A percentile compares a stretch with the other conserved stretches of the same genome.
phyloP scores from a whole-genome alignment of 2,113 vertebrate genomes.

The Cathartes aura region DNA sequence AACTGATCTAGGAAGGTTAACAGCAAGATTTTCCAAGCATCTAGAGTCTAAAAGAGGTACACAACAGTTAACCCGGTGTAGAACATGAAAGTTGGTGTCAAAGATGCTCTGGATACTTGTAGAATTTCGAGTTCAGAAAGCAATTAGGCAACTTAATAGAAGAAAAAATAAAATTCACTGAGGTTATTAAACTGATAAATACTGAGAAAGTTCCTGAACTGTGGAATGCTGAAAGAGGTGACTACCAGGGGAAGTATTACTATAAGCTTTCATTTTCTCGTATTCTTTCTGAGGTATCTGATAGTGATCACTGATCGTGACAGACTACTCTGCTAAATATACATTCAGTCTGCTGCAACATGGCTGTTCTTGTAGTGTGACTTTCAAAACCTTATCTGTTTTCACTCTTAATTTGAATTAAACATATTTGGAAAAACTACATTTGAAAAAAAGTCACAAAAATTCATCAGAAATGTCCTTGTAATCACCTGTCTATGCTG shows the following conservation, averaged over 20 bases:
- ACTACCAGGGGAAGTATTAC: neutral
- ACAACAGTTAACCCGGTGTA: neutral
- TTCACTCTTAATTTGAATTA: neutral
- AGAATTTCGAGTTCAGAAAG: neutral
- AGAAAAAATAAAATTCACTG: neutral
- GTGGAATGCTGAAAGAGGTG: neutral
- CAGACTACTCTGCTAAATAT: neutral
- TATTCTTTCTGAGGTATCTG: neutral
- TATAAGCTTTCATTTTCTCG: neutral
- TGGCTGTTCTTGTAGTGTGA: neutral
- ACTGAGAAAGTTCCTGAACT: neutral
- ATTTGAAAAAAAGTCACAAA: neutral
- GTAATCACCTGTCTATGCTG: neutral
- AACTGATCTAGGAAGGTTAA: neutral
- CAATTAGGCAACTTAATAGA: neutral
- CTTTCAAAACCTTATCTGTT: neutral
- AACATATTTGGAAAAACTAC: neutral
- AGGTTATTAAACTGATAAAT: neutral
- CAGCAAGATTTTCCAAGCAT: neutral
- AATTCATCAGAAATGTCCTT: neutral
- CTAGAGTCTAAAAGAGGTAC: neutral
- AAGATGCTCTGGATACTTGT: neutral
- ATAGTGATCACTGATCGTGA: neutral
- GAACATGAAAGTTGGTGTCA: neutral
- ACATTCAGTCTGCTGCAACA: neutral